Conservation (phyloP, 2,888 invertebrate species). For the Scaptomyza parva region DNA sequence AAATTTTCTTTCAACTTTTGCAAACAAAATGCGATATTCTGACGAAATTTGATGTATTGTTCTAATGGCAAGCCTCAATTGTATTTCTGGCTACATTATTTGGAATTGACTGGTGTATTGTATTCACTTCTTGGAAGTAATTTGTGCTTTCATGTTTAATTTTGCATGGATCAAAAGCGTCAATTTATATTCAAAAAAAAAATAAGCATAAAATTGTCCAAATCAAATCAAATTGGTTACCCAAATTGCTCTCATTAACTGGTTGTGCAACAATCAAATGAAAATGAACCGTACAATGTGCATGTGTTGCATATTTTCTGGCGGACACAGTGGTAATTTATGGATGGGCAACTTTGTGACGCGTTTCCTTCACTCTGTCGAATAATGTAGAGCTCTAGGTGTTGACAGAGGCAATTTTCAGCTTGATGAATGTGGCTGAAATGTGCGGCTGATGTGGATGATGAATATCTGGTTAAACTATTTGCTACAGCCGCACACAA, state of each 20-base stretch:
- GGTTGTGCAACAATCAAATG: conserved; percentile 12
- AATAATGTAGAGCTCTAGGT: conserved; percentile 40
- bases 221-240: not conserved
- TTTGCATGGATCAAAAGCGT: conserved; percentile 7
- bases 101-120: conserved; percentile 1
- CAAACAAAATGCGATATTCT: not conserved
- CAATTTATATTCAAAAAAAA: not conserved
- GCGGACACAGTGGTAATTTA: conserved; percentile 30
- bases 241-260: conserved; percentile 19
- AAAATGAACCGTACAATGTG: not conserved
- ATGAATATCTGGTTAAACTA: conserved; percentile 79
- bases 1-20: too few species aligned
- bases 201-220: too few species aligned
- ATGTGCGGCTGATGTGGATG: conserved; percentile 56
- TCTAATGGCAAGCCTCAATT: conserved; percentile 1
- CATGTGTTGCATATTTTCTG: conserved; percentile 26
- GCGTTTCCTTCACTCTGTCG: conserved; percentile 2
- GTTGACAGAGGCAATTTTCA: conserved; percentile 73
- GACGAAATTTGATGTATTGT: conserved; percentile 10
- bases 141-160: not conserved
- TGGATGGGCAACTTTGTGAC: conserved; percentile 3
- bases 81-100: conserved; percentile 11
- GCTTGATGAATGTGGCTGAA: conserved; percentile 43
- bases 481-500: conserved; percentile 52
- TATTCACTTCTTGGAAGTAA: conserved; percentile 3